A percentile compares a stretch with the other conserved stretches of the same genome.
Conservation (phyloP, 2,888 invertebrate species). For the Netelia melanura region DNA sequence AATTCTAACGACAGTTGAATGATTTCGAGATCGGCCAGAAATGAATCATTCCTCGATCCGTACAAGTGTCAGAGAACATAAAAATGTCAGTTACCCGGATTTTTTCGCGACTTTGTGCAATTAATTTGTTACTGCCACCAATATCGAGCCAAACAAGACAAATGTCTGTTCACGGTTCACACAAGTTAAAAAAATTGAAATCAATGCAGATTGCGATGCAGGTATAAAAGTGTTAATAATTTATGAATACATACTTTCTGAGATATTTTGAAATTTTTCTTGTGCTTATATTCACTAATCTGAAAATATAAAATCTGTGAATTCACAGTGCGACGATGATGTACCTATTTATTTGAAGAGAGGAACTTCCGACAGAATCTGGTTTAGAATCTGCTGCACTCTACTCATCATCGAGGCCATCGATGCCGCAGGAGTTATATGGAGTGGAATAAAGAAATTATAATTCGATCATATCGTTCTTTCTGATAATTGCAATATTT, state of each 20-base stretch:
- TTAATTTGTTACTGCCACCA: not conserved
- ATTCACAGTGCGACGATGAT: constrained; percentile 87
- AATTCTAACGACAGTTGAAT: constrained; percentile 6
- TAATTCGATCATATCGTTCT: not conserved
- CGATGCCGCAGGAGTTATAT: not conserved
- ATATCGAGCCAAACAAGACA: not conserved
- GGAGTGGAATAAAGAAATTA: constrained; percentile 7
- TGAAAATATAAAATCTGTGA: constrained; percentile 23
- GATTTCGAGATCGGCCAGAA: not conserved
- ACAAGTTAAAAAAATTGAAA: constrained; percentile 72
- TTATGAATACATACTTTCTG: constrained; percentile 2
- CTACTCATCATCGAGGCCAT: not conserved
- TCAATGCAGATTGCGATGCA: constrained; percentile 76
- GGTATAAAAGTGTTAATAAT: constrained; percentile 67
- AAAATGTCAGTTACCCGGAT: constrained; percentile 30
- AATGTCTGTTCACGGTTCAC: not conserved
- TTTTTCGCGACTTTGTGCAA: not conserved
- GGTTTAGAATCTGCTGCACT: constrained; percentile 78
- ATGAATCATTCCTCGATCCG: not conserved
- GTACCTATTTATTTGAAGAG: constrained; percentile 87
- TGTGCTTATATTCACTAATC: not conserved
- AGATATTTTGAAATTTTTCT: not conserved
- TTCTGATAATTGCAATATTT: not conserved
- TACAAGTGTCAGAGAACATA: not conserved
- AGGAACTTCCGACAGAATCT: constrained; percentile 86